phyloP scores from a whole-genome alignment of 2,797 vertebrate species.

The Danio albolineatus region DNA sequence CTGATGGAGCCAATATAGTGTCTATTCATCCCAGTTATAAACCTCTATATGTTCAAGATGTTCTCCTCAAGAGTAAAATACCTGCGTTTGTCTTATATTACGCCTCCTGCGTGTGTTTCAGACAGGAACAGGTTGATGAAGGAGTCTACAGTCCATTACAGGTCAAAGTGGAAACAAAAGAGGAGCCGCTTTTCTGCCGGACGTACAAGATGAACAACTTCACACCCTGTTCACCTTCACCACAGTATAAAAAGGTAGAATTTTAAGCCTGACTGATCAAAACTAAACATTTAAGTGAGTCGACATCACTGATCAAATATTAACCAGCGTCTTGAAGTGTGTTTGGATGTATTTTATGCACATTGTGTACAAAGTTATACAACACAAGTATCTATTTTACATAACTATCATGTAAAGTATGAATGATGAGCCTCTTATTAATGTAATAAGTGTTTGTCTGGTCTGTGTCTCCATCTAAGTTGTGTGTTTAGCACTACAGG shows the following conservation, averaged over 20 bases:
- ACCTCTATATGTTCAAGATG: not conserved
- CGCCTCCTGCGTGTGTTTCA: constrained; percentile 40
- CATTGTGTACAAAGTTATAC: not conserved
- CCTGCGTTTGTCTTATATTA: not conserved
- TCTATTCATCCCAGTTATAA: too few relatives aligned
- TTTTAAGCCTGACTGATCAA: not conserved
- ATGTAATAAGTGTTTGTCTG: not conserved
- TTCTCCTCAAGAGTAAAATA: not conserved
- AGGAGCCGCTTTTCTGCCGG: constrained; percentile 70
- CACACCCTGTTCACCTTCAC: constrained; percentile 72
- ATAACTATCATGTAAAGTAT: not conserved
- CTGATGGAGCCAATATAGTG: too few relatives aligned
- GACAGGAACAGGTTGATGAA: constrained; percentile 75
- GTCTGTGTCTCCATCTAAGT: constrained; percentile 70
- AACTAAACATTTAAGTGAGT: not conserved
- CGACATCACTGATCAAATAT: not conserved
- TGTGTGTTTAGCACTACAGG: constrained; percentile 82
- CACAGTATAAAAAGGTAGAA: constrained; percentile 81
- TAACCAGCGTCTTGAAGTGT: not conserved
- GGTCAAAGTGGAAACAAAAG: constrained; percentile 74
- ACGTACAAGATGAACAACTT: constrained; percentile 81
- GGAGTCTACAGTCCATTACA: constrained; percentile 75
- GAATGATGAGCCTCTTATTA: not conserved
- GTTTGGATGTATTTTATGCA: not conserved
- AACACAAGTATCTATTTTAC: not conserved